phyloP scores from a whole-genome alignment of 2,888 invertebrate species.

The Flabesymbios commensalis region DNA sequence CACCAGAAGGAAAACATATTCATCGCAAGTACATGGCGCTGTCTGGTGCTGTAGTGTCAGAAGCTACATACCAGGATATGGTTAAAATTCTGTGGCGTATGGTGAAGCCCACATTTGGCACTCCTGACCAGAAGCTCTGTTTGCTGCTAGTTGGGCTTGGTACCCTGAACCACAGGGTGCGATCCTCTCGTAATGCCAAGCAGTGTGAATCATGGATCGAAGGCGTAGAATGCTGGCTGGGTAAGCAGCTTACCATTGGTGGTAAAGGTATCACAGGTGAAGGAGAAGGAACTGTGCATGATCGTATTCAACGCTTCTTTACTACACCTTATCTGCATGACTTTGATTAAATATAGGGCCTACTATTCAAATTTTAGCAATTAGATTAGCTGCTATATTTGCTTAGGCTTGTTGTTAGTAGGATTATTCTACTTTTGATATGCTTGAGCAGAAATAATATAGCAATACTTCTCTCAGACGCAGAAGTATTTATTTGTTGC shows the following conservation, averaged over 20 bases:
- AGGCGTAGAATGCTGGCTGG: conserved; percentile 21
- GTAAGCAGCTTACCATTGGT: conserved; percentile 24
- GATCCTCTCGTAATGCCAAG: not conserved
- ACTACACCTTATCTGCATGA: conserved; percentile 28
- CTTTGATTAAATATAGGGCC: conserved; percentile 17
- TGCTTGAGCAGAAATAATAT: no score
- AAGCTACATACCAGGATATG: conserved; percentile 22
- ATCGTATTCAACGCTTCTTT: conserved; percentile 20
- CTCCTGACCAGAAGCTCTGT: conserved; percentile 8
- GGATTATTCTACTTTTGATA: no score
- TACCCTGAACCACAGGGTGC: conserved; percentile 1
- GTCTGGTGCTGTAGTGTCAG: conserved; percentile 12
- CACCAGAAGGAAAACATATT: conserved; percentile 17
- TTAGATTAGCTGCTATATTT: no score
- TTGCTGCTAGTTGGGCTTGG: conserved; percentile 19
- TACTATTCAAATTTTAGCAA: not conserved
- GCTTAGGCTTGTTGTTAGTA: no score
- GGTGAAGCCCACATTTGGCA: conserved; percentile 20
- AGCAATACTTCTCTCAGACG: no score
- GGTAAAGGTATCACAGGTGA: conserved; percentile 26
- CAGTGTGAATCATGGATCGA: conserved; percentile 17
- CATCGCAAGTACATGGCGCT: conserved; percentile 10
- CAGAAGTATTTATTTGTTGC: no score
- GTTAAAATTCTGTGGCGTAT: conserved; percentile 27
- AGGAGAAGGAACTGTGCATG: conserved; percentile 20